Evolutionary conservation across 30 jellyfish, hydroid and myxozoan genomes (phyloP).

Genomic region (Clytia hemisphaerica): DNA sequence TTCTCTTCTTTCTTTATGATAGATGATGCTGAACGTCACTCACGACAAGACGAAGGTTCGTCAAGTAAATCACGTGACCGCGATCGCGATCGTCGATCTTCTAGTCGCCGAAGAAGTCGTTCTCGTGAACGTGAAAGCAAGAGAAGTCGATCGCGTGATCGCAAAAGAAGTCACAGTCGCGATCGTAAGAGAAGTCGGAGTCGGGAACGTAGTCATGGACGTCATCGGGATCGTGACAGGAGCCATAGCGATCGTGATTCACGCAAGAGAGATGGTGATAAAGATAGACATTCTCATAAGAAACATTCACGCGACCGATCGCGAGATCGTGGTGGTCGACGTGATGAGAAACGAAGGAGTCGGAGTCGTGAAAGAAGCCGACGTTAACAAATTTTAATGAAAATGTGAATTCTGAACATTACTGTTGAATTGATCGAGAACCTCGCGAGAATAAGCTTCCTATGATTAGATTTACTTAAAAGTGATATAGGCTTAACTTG

Average conservation of each 20-base stretch:
- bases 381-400: no score
- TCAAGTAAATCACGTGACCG: conserved; percentile 7
- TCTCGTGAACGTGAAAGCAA: conserved; percentile 5
- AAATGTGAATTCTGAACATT: no score
- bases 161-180: background rate
- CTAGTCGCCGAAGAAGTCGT: conserved; percentile 1
- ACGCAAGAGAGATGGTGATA: conserved; percentile 4
- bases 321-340: conserved; percentile 8
- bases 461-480: no score
- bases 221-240: conserved; percentile 15
- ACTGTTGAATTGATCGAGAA: no score
- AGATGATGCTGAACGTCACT: conserved; percentile 72
- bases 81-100: conserved; percentile 21
- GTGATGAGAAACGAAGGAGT: conserved; percentile 24
- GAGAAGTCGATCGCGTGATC: conserved; percentile 27
- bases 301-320: conserved; percentile 20
- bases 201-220: conserved; percentile 15
- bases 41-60: conserved; percentile 41
- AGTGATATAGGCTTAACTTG: no score
- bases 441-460: no score
- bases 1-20: no score
- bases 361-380: conserved; percentile 39
- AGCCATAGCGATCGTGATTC: background rate
- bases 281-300: background rate
- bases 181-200: conserved; percentile 1